Conservation (phyloP, 1,140 invertebrate genomes). For the Trachelipus rathkii region DNA sequence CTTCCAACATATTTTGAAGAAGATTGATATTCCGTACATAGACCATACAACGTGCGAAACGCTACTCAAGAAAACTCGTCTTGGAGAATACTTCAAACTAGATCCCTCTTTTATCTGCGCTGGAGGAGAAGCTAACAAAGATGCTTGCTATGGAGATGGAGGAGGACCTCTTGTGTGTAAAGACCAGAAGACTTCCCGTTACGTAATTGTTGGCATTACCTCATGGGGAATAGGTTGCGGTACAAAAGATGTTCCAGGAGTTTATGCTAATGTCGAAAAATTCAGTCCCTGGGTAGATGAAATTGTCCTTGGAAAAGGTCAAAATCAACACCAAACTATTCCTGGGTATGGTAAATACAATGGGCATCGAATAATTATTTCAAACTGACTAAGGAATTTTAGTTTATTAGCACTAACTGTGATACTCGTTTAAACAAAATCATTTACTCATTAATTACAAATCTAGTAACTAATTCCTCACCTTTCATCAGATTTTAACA, state of each 20-base stretch:
- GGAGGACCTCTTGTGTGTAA: conserved; percentile 50
- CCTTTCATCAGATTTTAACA: no score
- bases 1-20: conserved; percentile 67
- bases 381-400: no score
- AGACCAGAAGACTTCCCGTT: conserved; percentile 45
- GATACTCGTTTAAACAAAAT: no score
- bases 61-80: conserved; percentile 52
- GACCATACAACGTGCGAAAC: conserved; percentile 52
- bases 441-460: no score
- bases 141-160: conserved; percentile 54
- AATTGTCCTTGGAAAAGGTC: neutral
- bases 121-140: conserved; percentile 54
- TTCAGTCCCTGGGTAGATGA: conserved; percentile 24
- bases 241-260: conserved; percentile 62
- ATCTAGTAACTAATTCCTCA: no score
- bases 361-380: no score
- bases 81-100: conserved; percentile 53
- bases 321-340: no score
- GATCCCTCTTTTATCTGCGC: conserved; percentile 57
- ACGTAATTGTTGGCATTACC: conserved; percentile 62
- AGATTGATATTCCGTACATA: conserved; percentile 51
- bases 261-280: conserved; percentile 62
- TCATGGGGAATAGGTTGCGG: conserved; percentile 68
- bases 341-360: no score
- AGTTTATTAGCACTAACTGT: no score